Percentiles rank a stretch among this genome's conserved stretches.
Evolutionary conservation across 2,113 vertebrate species (phyloP).

Genomic region (Indri indri): DNA sequence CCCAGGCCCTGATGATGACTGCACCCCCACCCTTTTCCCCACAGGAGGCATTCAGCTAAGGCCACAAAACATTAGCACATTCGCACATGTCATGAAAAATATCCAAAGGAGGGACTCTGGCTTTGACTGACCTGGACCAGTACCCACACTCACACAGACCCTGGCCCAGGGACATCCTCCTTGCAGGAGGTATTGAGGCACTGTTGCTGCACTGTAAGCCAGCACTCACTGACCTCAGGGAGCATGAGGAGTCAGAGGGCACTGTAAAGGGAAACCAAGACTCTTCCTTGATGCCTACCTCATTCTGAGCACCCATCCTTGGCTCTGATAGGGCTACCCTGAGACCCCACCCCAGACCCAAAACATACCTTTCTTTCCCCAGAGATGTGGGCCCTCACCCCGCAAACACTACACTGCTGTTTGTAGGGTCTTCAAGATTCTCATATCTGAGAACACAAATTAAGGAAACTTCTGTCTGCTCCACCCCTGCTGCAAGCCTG

Average conservation of each 20-base stretch:
- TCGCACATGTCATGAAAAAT: conserved; percentile 54
- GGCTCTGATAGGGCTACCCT: conserved; percentile 32
- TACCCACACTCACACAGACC: not conserved
- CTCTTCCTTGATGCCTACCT: not conserved
- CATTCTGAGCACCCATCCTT: not conserved
- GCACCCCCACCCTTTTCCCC: conserved; percentile 53
- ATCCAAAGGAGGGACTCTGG: conserved; percentile 33
- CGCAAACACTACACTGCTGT: conserved; percentile 32
- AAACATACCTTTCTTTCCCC: conserved; percentile 12
- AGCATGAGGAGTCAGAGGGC: conserved; percentile 11
- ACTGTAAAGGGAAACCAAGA: not conserved
- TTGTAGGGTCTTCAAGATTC: conserved; percentile 15
- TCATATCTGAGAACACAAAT: conserved; percentile 19
- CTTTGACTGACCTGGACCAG: conserved; percentile 36
- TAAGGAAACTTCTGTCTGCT: conserved; percentile 38
- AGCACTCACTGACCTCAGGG: not conserved
- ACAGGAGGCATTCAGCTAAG: conserved; percentile 70
- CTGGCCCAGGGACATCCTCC: not conserved
- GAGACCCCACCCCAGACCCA: conserved; percentile 34
- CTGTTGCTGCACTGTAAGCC: not conserved
- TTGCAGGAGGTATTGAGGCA: conserved; percentile 12
- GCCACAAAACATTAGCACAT: conserved; percentile 65
- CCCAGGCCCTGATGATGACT: conserved; percentile 56
- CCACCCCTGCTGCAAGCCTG: conserved; percentile 32
- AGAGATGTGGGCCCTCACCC: not conserved